A percentile compares a stretch with the other conserved stretches of the same genome.
phyloP scores from a whole-genome alignment of 2,113 vertebrate species.

The Syngnathus typhle region DNA sequence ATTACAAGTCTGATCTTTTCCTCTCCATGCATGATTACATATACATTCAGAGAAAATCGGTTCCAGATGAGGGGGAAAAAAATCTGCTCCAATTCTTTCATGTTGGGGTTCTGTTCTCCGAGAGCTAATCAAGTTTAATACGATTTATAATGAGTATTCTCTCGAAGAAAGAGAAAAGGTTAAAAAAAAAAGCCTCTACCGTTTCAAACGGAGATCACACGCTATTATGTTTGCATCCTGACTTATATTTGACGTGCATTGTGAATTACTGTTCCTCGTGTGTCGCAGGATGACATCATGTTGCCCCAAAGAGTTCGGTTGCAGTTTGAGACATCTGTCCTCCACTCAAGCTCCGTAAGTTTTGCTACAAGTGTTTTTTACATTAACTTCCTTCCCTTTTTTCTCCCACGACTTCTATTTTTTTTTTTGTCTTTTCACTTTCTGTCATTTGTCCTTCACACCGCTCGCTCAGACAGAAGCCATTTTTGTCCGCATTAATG shows the following conservation, averaged over 20 bases:
- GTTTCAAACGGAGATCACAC: background rate
- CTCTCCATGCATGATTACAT: background rate
- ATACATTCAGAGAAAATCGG: conserved; percentile 1
- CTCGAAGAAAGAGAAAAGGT: background rate
- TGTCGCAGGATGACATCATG: conserved; percentile 88
- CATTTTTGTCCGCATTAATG: background rate
- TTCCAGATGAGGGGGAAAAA: background rate
- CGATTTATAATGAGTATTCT: background rate
- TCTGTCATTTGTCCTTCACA: conserved; percentile 5
- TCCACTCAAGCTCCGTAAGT: conserved; percentile 80
- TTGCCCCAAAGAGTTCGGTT: conserved; percentile 84
- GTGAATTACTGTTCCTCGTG: background rate
- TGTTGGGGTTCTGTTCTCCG: background rate
- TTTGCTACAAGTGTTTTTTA: conserved; percentile 16
- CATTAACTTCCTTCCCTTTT: conserved; percentile 28
- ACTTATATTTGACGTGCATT: background rate
- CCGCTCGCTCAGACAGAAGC: background rate
- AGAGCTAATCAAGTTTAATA: background rate
- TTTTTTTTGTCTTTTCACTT: conserved; percentile 6
- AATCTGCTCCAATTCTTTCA: background rate
- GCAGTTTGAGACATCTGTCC: conserved; percentile 73
- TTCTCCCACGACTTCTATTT: background rate
- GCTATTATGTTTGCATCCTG: background rate
- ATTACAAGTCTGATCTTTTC: conserved; percentile 5
- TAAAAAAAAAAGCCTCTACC: background rate